Percentiles rank a stretch among this genome's conserved stretches.
Evolutionary conservation across 2,797 vertebrate species (phyloP).

Genomic region (Sciurus vulgaris): DNA sequence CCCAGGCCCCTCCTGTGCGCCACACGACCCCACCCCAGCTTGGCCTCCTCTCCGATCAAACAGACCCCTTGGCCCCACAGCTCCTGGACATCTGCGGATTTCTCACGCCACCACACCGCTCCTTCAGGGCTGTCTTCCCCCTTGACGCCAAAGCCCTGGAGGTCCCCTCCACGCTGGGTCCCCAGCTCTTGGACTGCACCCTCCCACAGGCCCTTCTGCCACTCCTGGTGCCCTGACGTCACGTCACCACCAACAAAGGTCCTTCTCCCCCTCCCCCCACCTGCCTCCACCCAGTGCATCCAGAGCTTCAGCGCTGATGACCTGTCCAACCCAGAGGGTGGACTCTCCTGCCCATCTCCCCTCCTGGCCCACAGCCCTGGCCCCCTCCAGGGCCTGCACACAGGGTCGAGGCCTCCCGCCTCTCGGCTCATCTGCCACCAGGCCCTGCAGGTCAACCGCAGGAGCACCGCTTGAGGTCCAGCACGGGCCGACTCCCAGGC

Average conservation of each 20-base stretch:
- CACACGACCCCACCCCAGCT: neutral
- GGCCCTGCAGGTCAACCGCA: neutral
- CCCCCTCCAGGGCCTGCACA: neutral
- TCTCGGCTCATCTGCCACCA: neutral
- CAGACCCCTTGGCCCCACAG: neutral
- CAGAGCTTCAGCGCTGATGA: neutral
- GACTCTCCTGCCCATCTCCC: neutral
- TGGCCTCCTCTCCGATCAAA: neutral
- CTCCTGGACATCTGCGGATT: neutral
- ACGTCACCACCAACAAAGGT: neutral
- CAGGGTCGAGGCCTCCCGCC: neutral
- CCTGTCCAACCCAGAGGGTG: neutral
- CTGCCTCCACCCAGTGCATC: accelerated
- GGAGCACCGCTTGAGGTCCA: no score
- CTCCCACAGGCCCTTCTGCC: accelerated
- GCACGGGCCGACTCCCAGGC: no score
- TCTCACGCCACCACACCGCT: neutral
- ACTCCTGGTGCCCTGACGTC: accelerated
- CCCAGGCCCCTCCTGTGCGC: no score
- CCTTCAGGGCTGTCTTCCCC: neutral
- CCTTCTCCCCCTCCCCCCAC: neutral
- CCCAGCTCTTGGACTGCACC: neutral
- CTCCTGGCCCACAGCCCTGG: neutral
- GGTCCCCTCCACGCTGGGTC: neutral
- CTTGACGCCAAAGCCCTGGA: neutral